Evolutionary conservation across 2,888 invertebrate genomes (phyloP), one percentile per base, ranked within the genome.

Genomic region (Escarpia spicata): DNA sequence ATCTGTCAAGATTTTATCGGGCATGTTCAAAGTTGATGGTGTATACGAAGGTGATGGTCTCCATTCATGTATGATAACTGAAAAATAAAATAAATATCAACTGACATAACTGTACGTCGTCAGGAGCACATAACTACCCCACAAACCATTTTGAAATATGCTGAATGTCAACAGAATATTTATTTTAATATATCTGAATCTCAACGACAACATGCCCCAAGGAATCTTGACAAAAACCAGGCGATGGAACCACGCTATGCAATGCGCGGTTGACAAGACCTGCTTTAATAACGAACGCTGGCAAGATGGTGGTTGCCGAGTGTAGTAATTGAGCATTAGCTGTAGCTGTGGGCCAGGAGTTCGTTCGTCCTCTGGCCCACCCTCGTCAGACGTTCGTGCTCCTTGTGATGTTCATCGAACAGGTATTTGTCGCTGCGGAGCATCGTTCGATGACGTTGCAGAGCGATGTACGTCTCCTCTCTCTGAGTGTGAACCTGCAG

Each of bases 401-500:
- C 96, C 9, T 95, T 92, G 93, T 96, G 95, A 93, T 96, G 96
- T 92, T 95, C 95, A 8, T 93, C 90, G 90, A 96, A 94, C 92
- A 95, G 94, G 92, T 95, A 94, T 92, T 95, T 95, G 94, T 96
- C 96, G 89, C 94, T 94, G 90, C 94, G 93, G 91, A 96, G 94
- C 31, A 92, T 75, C 91, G 94, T 94, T 26, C 96, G 94, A 92
- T 96, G 96, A n/a, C 95, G 93, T 94, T 96, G 95, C 58, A 96
- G 94, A 90, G 93, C 94, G 19, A 94, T 45, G 94, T 96, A 96
- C 93, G 95, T 95, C 93, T 96, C 96, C 93, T 96, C 96, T 43
- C 96, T 93, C 93, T 95, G 93, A 9, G 96, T 93, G 94, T 96
- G 96, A 45, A 94, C 94, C 96, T 96, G 95, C 90, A 94, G 94